phyloP scores from a whole-genome alignment of 2,797 vertebrate species.

The Rhabdomys pumilio region DNA sequence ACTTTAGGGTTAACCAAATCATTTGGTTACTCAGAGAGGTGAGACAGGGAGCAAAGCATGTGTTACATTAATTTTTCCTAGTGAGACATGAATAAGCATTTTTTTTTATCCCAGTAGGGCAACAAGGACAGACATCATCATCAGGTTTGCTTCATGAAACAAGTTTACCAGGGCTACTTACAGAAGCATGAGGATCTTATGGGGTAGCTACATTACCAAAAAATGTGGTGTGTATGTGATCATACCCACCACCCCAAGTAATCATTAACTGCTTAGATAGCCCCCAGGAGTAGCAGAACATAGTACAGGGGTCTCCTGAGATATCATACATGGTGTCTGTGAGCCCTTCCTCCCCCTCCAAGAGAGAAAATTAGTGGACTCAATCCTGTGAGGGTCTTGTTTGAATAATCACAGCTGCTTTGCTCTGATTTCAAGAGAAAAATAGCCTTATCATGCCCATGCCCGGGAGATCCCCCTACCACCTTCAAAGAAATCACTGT shows the following conservation, averaged over 20 bases:
- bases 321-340: background rate
- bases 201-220: background rate
- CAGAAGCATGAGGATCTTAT: background rate
- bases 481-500: background rate
- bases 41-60: background rate
- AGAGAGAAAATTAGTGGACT: background rate
- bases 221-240: background rate
- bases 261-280: background rate
- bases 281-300: background rate
- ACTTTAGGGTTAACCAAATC: constrained; percentile 50
- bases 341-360: background rate
- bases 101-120: background rate
- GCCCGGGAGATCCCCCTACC: background rate
- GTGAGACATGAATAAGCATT: background rate
- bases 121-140: background rate
- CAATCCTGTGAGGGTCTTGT: background rate
- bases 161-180: background rate
- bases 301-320: background rate
- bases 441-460: background rate
- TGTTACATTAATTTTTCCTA: background rate
- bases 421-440: background rate
- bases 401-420: background rate
- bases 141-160: background rate
- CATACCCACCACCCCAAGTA: background rate
- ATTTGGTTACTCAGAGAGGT: constrained; percentile 40